Conservation (phyloP, 2,797 vertebrate species). For the Neosilurus hyrtlii region DNA sequence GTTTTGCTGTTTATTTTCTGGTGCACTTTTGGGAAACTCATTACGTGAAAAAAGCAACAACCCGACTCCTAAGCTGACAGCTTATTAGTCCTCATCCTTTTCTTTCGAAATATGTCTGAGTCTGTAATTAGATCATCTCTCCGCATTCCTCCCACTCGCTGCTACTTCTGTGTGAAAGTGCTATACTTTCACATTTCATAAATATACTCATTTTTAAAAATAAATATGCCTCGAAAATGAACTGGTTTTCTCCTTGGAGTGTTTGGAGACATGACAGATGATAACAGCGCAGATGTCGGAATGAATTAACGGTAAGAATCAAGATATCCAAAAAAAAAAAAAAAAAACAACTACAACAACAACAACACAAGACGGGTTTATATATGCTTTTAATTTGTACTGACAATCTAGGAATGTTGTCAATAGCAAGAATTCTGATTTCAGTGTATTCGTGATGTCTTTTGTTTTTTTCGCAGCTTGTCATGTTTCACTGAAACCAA, state of each 20-base stretch:
- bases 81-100: constrained; percentile 50
- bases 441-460: not conserved
- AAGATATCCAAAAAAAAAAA: not conserved
- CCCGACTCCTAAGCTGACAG: constrained; percentile 38
- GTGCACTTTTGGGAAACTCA: constrained; percentile 32
- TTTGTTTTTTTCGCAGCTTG: not conserved
- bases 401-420: not conserved
- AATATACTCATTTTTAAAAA: constrained; percentile 31
- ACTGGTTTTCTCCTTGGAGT: not conserved
- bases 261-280: not conserved
- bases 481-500: not conserved
- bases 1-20: constrained; percentile 33
- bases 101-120: constrained; percentile 49
- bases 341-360: no score
- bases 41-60: constrained; percentile 42
- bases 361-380: not conserved
- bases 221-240: not conserved
- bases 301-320: constrained; percentile 22
- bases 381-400: not conserved
- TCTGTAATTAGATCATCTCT: constrained; percentile 49
- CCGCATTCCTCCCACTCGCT: constrained; percentile 29
- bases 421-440: not conserved
- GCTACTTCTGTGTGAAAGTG: constrained; percentile 44
- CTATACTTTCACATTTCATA: constrained; percentile 36
- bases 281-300: constrained; percentile 32